phyloP scores from a whole-genome alignment of 1,140 invertebrate species.

The Dolichoris vasculosae region DNA sequence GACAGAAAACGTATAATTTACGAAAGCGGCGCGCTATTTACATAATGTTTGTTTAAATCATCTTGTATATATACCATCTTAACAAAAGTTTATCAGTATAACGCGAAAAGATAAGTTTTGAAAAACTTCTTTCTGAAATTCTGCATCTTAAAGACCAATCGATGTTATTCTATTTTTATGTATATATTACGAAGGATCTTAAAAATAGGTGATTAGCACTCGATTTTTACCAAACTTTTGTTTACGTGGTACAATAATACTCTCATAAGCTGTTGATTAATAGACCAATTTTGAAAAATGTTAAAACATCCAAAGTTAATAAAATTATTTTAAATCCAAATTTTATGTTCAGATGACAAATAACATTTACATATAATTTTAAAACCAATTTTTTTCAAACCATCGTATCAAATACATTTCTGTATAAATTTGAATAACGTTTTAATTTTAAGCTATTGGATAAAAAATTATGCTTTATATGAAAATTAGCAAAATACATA shows the following conservation, averaged over 20 bases:
- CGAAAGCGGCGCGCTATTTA: not conserved
- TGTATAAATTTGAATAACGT: no score
- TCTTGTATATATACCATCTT: not conserved
- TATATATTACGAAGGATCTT: not conserved
- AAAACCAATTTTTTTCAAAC: no score
- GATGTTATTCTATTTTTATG: not conserved
- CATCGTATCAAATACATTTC: no score
- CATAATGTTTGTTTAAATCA: constrained; percentile 17
- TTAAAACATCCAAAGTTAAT: no score
- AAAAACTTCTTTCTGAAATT: not conserved
- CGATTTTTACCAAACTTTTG: not conserved
- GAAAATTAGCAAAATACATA: not conserved
- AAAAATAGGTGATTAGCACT: not conserved
- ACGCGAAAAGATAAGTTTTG: not conserved
- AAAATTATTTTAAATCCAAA: no score
- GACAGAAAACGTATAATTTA: constrained; percentile 13
- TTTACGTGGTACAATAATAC: not conserved
- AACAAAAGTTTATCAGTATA: not conserved
- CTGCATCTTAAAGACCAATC: not conserved
- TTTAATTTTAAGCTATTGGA: no score
- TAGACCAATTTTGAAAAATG: no score
- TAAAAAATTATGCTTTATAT: no score
- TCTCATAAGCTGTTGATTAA: not conserved
- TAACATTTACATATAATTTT: no score
- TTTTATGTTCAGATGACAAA: no score